phyloP scores from a whole-genome alignment of 2,888 invertebrate species.

The Lucinisca nassula region DNA sequence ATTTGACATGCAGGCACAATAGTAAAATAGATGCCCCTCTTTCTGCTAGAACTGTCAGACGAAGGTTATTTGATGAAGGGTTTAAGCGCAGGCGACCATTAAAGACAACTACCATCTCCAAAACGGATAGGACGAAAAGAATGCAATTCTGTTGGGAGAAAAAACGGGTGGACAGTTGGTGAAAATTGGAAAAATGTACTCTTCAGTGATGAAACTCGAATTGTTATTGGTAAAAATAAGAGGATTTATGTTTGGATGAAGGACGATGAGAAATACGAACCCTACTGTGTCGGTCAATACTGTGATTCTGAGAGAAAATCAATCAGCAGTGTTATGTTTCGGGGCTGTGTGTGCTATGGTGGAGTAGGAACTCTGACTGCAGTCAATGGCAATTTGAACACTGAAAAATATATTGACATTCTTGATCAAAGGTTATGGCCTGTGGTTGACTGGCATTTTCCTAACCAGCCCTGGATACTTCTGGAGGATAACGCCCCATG shows the following conservation, averaged over 20 bases:
- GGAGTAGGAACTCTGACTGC: not conserved
- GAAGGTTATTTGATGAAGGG: not conserved
- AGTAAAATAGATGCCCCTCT: no score
- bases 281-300: not conserved
- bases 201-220: not conserved
- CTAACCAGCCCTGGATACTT: not conserved
- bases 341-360: not conserved
- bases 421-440: conserved; percentile 13
- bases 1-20: not conserved
- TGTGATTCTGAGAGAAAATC: not conserved
- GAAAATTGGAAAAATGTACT: no score
- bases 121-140: no score
- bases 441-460: not conserved
- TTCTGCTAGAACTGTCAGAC: not conserved
- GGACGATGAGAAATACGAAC: not conserved
- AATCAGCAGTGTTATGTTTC: not conserved
- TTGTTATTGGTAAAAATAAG: not conserved
- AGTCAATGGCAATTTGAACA: not conserved
- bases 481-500: conserved; percentile 15
- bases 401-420: conserved; percentile 14
- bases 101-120: no score
- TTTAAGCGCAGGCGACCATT: not conserved
- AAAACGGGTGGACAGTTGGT: not conserved
- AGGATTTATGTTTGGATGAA: not conserved
- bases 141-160: no score